Percentiles rank a stretch among this genome's conserved stretches.
Conservation (phyloP, 2,113 vertebrate species). For the human (Homo sapiens) region DNA sequence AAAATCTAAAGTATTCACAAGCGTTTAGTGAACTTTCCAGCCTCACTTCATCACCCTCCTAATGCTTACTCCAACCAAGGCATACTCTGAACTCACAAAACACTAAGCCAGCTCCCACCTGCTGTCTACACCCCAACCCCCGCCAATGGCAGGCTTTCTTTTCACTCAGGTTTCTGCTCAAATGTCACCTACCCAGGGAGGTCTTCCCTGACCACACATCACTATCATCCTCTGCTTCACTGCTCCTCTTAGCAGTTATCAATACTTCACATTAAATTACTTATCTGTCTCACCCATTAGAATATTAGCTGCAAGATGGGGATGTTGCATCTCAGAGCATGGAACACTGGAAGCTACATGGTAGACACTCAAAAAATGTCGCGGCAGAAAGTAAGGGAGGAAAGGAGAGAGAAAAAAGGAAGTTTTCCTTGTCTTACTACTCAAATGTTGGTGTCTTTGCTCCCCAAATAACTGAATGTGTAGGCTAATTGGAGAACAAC, state of each 20-base stretch:
- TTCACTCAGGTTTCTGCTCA: neutral
- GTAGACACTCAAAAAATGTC: neutral
- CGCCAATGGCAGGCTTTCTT: neutral
- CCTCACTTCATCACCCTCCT: rapidly evolving
- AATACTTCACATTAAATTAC: neutral
- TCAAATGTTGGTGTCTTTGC: neutral
- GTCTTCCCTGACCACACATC: no score
- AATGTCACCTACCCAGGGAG: neutral
- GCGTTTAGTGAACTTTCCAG: neutral
- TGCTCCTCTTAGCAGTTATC: neutral
- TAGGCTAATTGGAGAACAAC: neutral
- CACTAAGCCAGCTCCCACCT: rapidly evolving
- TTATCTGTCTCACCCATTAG: neutral
- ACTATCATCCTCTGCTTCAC: rapidly evolving
- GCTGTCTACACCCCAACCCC: neutral
- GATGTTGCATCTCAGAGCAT: neutral
- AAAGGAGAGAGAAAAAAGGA: neutral
- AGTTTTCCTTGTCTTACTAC: neutral
- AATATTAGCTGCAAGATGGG: neutral
- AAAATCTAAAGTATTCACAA: neutral
- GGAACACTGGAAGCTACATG: neutral
- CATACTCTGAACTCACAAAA: neutral
- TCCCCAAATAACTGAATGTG: neutral
- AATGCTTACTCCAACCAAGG: neutral
- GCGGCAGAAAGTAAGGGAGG: neutral